Conservation (phyloP, 2,888 invertebrate genomes). For the Drosophila greeni region DNA sequence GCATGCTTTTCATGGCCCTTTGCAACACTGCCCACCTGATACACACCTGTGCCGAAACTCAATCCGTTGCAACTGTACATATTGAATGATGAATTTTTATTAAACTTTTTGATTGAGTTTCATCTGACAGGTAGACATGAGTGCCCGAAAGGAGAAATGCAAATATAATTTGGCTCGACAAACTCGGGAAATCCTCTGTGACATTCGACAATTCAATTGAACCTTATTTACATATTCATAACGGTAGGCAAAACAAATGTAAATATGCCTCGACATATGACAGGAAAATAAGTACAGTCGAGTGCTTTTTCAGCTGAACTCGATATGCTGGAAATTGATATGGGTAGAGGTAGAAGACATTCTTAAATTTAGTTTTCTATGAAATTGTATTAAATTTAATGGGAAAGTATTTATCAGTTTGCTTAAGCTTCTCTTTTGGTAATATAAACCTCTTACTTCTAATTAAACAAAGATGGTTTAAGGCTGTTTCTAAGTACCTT, state of each 20-base stretch:
- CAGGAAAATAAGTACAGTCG: conserved; percentile 5
- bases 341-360: no score
- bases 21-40: neutral
- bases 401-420: no score
- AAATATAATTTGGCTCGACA: conserved; percentile 19
- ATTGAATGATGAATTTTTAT: conserved; percentile 10
- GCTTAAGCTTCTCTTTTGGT: neutral
- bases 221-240: conserved; percentile 40
- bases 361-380: neutral
- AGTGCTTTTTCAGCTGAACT: neutral
- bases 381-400: neutral
- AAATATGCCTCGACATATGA: conserved; percentile 14
- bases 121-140: conserved; percentile 13
- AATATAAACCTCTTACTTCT: neutral
- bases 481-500: neutral
- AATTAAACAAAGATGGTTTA: neutral
- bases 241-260: conserved; percentile 30
- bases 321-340: neutral
- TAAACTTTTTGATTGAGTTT: conserved; percentile 28
- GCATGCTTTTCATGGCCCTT: neutral
- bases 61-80: conserved; percentile 1
- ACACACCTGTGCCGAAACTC: no score
- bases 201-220: conserved; percentile 29
- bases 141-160: conserved; percentile 14
- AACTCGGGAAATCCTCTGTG: conserved; percentile 21